Conservation (phyloP, 64 coral and sea anemone genomes). For the Pocillopora damicornis region DNA sequence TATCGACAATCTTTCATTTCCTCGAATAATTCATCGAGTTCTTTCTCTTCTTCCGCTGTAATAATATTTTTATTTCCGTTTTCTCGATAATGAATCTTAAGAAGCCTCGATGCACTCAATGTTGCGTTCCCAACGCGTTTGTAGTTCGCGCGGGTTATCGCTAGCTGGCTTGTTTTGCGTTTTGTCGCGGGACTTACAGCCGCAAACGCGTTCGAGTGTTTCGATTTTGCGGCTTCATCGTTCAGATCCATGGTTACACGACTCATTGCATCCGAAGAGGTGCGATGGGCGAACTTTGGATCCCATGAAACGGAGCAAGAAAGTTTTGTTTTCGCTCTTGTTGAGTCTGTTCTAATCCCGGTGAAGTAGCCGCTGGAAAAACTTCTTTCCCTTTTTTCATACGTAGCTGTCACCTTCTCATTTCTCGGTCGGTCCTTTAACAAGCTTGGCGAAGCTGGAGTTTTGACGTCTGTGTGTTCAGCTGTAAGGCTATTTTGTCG, state of each 20-base stretch:
- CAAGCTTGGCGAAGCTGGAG: too few relatives aligned
- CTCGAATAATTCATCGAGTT: constrained; percentile 19
- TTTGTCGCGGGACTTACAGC: background rate
- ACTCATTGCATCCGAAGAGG: background rate
- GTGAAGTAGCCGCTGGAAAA: background rate
- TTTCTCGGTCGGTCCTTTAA: background rate
- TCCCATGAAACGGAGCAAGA: background rate
- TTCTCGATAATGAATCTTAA: constrained; percentile 24
- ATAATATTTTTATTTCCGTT: background rate
- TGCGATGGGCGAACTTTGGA: background rate
- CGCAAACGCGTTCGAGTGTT: background rate
- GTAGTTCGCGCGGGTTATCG: background rate
- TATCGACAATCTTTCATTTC: constrained; percentile 27
- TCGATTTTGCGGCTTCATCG: background rate
- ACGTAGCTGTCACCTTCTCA: background rate
- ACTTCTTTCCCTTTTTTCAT: background rate
- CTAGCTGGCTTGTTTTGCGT: background rate
- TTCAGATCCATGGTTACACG: background rate
- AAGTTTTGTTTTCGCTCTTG: background rate
- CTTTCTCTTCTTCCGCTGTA: background rate
- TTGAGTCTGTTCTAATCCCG: background rate
- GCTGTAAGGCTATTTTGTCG: background rate
- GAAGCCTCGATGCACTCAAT: background rate
- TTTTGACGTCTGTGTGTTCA: background rate
- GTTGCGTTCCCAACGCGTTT: constrained; percentile 4